A percentile compares a stretch with the other conserved stretches of the same genome.
Evolutionary conservation across 2,797 vertebrate genomes (phyloP).

Genomic region (Bovichtus variegatus): DNA sequence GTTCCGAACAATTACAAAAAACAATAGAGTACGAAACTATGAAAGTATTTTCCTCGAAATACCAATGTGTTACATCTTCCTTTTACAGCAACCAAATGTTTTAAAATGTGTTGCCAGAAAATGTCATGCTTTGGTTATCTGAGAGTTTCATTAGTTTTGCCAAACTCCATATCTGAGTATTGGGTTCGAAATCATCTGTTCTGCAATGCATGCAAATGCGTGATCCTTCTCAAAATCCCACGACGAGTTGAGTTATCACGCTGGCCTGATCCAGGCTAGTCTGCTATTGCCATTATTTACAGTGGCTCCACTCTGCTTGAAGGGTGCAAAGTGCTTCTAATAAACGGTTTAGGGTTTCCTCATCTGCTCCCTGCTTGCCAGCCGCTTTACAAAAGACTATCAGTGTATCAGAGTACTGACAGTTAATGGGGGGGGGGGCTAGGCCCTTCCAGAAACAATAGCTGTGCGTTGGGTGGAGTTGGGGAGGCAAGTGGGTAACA

Average conservation of each 20-base stretch:
- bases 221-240: slow-evolving; percentile 50
- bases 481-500: slow-evolving; percentile 12
- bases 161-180: slow-evolving; percentile 24
- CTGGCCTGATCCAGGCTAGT: slow-evolving; percentile 46
- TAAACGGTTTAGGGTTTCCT: slow-evolving; percentile 85
- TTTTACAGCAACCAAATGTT: neutral
- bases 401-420: slow-evolving; percentile 86
- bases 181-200: slow-evolving; percentile 12
- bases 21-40: neutral
- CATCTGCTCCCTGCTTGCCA: slow-evolving; percentile 84
- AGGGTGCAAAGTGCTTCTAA: slow-evolving; percentile 88
- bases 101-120: neutral
- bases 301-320: slow-evolving; percentile 83
- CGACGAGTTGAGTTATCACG: slow-evolving; percentile 60
- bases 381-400: slow-evolving; percentile 86
- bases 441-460: slow-evolving; percentile 40
- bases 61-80: neutral
- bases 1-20: too few relatives aligned
- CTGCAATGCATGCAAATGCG: slow-evolving; percentile 38
- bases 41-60: neutral
- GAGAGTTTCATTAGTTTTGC: slow-evolving; percentile 24
- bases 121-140: slow-evolving; percentile 8
- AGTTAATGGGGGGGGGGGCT: slow-evolving; percentile 76
- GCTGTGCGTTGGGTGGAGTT: slow-evolving; percentile 9
- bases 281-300: slow-evolving; percentile 84